These are phyloP conservation scores for Brachylomia viminalis DNA, from an alignment of 2,888 invertebrate genomes.

Conservation along the genomic window DNA sequence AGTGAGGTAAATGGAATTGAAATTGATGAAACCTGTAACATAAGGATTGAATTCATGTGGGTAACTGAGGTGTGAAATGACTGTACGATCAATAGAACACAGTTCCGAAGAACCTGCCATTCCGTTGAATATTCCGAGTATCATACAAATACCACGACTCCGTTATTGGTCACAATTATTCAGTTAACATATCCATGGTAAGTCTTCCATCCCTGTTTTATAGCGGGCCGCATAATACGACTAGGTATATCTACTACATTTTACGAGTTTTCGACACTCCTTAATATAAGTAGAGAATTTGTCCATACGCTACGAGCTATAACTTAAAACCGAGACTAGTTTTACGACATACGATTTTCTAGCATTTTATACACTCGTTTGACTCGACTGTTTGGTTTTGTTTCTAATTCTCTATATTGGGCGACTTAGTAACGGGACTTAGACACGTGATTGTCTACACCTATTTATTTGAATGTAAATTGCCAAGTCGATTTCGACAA, in stretches of 20 bases:
- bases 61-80: not conserved
- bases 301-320: constrained; percentile 78
- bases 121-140: constrained; percentile 7
- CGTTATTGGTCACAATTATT: constrained; percentile 51
- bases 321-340: constrained; percentile 76
- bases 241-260: constrained; percentile 68
- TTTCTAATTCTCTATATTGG: constrained; percentile 15
- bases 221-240: constrained; percentile 75
- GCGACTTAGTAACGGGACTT: constrained; percentile 9
- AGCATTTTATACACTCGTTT: constrained; percentile 56
- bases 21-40: constrained; percentile 22
- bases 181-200: constrained; percentile 55
- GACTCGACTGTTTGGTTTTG: constrained; percentile 51
- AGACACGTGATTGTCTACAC: not conserved
- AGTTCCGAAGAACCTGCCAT: not conserved
- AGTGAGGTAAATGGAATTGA: constrained; percentile 19
- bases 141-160: constrained; percentile 6
- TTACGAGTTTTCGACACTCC: constrained; percentile 80
- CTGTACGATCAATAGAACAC: constrained; percentile 1
- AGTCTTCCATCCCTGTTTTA: constrained; percentile 73
- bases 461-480: constrained; percentile 27
- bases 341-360: constrained; percentile 79
- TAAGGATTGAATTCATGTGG: not conserved
- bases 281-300: constrained; percentile 80
- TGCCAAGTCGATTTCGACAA: not conserved